A percentile compares a stretch with the other conserved stretches of the same genome.
Evolutionary conservation across 1,140 invertebrate species (phyloP).

Genomic region (Eubasilissa regina): DNA sequence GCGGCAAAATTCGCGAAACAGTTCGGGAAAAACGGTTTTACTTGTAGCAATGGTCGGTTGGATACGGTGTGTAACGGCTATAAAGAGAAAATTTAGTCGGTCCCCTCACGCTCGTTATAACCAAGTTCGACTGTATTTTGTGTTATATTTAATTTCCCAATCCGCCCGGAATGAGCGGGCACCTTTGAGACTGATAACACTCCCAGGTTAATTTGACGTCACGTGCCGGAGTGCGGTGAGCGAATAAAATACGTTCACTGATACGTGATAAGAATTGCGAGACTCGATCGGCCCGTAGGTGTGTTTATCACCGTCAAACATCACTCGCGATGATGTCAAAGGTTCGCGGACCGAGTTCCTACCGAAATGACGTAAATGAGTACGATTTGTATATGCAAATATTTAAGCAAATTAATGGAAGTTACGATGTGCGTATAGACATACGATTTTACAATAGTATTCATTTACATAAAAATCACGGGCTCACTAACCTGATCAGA

Average conservation of each 20-base stretch:
- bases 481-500: too few species aligned
- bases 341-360: conserved; percentile 15
- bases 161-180: background rate
- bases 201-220: conserved; percentile 11
- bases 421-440: background rate
- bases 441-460: too few species aligned
- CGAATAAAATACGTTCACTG: conserved; percentile 25
- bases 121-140: too few species aligned
- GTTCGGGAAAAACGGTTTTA: too few species aligned
- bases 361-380: conserved; percentile 26
- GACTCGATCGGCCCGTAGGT: background rate
- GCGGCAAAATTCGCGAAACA: too few species aligned
- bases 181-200: background rate
- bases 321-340: conserved; percentile 31
- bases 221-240: background rate
- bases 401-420: conserved; percentile 12
- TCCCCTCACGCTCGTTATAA: too few species aligned
- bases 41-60: too few species aligned
- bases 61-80: too few species aligned
- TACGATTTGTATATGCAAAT: conserved; percentile 31
- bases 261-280: conserved; percentile 38
- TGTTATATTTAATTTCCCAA: background rate
- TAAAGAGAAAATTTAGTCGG: too few species aligned
- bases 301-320: conserved; percentile 14
- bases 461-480: too few species aligned